Conservation (phyloP, 1,140 invertebrate species). For the Drosophila sp. region DNA sequence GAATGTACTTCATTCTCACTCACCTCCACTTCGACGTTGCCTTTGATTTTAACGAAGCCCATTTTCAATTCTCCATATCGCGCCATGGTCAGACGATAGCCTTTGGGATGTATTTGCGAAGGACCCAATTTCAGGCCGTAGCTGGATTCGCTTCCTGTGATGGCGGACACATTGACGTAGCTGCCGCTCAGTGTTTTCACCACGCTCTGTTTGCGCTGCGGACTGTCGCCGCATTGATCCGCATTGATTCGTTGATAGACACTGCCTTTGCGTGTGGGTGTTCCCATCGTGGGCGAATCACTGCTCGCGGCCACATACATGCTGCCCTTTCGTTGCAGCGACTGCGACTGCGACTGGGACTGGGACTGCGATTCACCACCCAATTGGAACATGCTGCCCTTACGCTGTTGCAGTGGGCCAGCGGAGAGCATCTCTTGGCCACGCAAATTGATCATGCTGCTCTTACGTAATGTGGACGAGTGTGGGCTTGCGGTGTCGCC, state of each 20-base stretch:
- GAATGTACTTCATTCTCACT: constrained; percentile 62
- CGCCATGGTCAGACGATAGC: constrained; percentile 87
- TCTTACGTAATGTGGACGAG: constrained; percentile 49
- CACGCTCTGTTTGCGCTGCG: constrained; percentile 70
- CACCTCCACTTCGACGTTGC: constrained; percentile 95
- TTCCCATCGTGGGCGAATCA: constrained; percentile 53
- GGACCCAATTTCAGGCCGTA: constrained; percentile 87
- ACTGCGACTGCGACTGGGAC: constrained; percentile 3
- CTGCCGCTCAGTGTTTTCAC: constrained; percentile 66
- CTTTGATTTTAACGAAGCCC: constrained; percentile 94
- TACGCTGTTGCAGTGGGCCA: constrained; percentile 43
- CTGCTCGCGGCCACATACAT: constrained; percentile 63
- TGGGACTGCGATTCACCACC: constrained; percentile 17
- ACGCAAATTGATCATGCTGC: constrained; percentile 56
- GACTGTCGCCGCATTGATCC: constrained; percentile 39
- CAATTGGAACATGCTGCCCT: constrained; percentile 70
- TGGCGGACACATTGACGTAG: constrained; percentile 58
- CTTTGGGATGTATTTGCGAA: constrained; percentile 90
- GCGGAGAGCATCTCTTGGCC: constrained; percentile 39
- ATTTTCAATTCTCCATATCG: constrained; percentile 92
- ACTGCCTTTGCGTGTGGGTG: constrained; percentile 72
- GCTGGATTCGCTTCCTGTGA: constrained; percentile 71
- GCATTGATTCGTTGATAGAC: constrained; percentile 57
- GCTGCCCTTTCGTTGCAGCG: constrained; percentile 63
- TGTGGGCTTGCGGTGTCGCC: constrained; percentile 22